These are phyloP conservation scores for Hemithea aestivaria DNA, from an alignment of 2,888 invertebrate genomes.

Conservation along the genomic window DNA sequence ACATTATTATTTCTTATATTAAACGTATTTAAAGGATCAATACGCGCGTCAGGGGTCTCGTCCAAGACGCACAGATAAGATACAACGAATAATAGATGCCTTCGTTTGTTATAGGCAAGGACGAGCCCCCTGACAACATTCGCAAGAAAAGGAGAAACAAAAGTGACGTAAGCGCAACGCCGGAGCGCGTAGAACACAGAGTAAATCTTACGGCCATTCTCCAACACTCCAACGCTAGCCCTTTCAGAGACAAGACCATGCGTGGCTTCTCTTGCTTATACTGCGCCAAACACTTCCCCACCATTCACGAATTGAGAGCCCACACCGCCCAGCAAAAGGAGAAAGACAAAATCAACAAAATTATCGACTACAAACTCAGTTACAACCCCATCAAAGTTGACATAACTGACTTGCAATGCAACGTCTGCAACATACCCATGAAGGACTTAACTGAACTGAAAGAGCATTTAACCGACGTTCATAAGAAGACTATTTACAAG, in stretches of 20 bases:
- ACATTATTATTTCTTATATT: too few species aligned
- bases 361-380: constrained; percentile 71
- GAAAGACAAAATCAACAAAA: constrained; percentile 65
- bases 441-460: constrained; percentile 60
- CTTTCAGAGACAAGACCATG: constrained; percentile 68
- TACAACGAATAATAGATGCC: constrained; percentile 62
- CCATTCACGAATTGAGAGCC: constrained; percentile 53
- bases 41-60: background rate
- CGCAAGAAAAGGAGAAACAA: constrained; percentile 66
- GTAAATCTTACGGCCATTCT: constrained; percentile 69
- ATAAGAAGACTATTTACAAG: constrained; percentile 59
- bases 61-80: constrained; percentile 31
- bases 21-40: too few species aligned
- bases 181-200: constrained; percentile 71
- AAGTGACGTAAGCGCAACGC: constrained; percentile 64
- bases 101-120: constrained; percentile 75
- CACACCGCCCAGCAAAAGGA: constrained; percentile 62
- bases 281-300: constrained; percentile 59
- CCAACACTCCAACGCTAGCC: constrained; percentile 71
- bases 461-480: constrained; percentile 53
- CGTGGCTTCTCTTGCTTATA: constrained; percentile 71
- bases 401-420: constrained; percentile 61
- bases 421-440: constrained; percentile 53
- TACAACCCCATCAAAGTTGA: constrained; percentile 72
- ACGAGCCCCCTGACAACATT: constrained; percentile 47